Conservation (phyloP, 2,797 vertebrate species). For the Dendrocincla tyrannina region DNA sequence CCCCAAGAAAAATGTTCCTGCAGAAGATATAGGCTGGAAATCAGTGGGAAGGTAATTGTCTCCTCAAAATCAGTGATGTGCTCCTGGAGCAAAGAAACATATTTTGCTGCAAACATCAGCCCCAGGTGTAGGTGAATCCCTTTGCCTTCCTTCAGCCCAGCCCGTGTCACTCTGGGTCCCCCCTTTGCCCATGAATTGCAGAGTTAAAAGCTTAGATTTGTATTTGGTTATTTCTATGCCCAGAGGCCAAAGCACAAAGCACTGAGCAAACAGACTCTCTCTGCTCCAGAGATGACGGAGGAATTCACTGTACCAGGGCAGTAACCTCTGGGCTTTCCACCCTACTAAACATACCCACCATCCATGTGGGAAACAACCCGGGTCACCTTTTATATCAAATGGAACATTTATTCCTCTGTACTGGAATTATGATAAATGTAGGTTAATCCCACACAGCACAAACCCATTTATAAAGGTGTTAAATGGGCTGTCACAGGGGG, state of each 20-base stretch:
- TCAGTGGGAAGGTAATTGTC: neutral
- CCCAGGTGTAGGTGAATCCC: neutral
- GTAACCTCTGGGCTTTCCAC: slow-evolving; percentile 42
- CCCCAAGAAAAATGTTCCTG: neutral
- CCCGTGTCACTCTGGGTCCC: neutral
- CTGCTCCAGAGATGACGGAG: neutral
- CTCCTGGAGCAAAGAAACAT: neutral
- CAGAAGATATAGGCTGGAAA: neutral
- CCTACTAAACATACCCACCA: neutral
- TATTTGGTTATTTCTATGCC: neutral
- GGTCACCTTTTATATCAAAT: neutral
- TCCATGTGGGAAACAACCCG: neutral
- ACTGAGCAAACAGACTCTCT: neutral
- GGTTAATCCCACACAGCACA: neutral
- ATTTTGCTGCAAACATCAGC: neutral
- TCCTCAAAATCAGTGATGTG: neutral
- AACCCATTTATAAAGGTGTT: neutral
- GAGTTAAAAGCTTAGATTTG: neutral
- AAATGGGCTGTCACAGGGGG: neutral
- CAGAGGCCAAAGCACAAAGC: neutral
- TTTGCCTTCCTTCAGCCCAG: neutral
- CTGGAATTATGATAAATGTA: neutral
- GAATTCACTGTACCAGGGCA: neutral
- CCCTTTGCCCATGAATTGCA: rapidly evolving
- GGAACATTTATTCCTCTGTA: neutral